phyloP scores from a whole-genome alignment of 2,113 vertebrate genomes.

The Laticauda colubrina region DNA sequence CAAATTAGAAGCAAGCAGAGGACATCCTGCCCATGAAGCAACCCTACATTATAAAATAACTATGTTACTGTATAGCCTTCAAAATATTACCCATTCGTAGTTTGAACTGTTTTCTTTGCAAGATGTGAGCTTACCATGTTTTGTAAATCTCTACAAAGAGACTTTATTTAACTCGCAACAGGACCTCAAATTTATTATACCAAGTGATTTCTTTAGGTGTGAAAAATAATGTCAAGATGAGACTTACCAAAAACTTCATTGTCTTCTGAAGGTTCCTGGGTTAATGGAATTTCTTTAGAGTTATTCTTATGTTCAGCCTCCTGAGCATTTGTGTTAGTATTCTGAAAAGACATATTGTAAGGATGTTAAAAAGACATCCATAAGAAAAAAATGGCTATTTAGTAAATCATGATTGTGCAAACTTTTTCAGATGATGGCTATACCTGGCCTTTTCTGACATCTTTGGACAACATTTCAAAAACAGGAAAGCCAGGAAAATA shows the following conservation, averaged over 20 bases:
- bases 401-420: not conserved
- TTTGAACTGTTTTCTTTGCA: not conserved
- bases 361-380: not conserved
- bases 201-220: not conserved
- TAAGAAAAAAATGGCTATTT: constrained; percentile 9
- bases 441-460: not conserved
- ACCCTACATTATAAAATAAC: not conserved
- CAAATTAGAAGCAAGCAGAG: not conserved
- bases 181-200: not conserved
- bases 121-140: not conserved
- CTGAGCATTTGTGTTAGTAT: constrained; percentile 44
- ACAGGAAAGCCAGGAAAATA: not conserved
- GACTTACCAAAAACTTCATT: constrained; percentile 85
- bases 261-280: constrained; percentile 75
- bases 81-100: not conserved
- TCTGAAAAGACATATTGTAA: constrained; percentile 54
- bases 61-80: not conserved
- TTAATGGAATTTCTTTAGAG: constrained; percentile 25
- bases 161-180: not conserved
- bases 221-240: fast-evolving
- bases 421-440: not conserved
- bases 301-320: constrained; percentile 44
- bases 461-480: not conserved
- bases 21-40: not conserved
- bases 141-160: not conserved